Base-by-base conservation (phyloP, 53 echinoderm and acorn worm genomes). In the Apostichopus leukothele region DNA sequence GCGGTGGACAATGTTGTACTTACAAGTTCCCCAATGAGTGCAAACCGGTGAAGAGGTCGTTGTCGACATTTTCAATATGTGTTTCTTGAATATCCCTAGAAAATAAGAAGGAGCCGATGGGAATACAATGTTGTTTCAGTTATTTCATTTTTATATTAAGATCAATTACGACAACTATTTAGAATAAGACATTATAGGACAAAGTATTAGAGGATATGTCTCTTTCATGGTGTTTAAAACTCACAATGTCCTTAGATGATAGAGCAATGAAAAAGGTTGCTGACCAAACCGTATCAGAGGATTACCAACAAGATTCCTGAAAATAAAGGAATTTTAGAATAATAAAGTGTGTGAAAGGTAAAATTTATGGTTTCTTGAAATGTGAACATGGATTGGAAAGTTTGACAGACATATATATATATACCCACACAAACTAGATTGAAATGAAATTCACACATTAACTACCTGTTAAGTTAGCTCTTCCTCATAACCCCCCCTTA, bases 31-130 rank as follows among this genome's bases (percentile, higher is more conserved):
- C 25, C 51, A 83, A 83, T 14, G 19, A 20, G 12, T 54, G 53
- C 18, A 83, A 57, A 54, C 21, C 13, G 10, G 12, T 7, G 11
- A 83, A 83, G 5, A 55, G 21, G 13, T 26, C 84, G 10, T 7
- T 27, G 3, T 2, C 84, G 23, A 18, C 27, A 5, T 83, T 83
- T 13, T 20, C 5, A 26, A 83, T 83, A 11, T 21, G 60, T 60
- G 57, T 83, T 21, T 22, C 57, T 21, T 59, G 61, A 14, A 83
- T 19, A 57, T 83, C 84, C 57, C 84, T 83, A 59, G 11, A 57
- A 79, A 79, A 14, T 9, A 79, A 79, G 10, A 51, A 18, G 50
- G 7, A 79, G 13, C 61, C 61, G 13, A 27, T 27, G 1, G 27
- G 27, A 27, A 27, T 27, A 27, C 27, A 27, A 27, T 27, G 27